A percentile compares a stretch with the other conserved stretches of the same genome.
These are phyloP conservation scores for Leucoraja erinaceus DNA, from an alignment of 2,113 vertebrate genomes.

Conservation along the genomic window DNA sequence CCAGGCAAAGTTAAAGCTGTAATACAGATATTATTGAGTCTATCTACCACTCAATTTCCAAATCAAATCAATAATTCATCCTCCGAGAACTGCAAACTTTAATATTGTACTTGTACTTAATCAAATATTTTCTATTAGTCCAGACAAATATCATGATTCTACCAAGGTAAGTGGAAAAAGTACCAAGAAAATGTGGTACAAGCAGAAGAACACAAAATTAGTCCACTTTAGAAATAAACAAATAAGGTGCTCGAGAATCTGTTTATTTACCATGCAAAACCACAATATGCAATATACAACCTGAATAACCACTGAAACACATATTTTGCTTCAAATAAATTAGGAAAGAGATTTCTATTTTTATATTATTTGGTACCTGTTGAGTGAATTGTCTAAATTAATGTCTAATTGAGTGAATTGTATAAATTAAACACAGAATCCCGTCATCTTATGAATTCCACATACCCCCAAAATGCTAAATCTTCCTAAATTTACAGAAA, in stretches of 20 bases:
- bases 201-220: background rate
- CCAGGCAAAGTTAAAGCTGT: no score
- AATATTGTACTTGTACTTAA: no score
- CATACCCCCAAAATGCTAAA: no score
- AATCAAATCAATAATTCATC: no score
- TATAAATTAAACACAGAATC: background rate
- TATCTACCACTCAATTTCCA: no score
- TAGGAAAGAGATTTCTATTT: no score
- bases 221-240: background rate
- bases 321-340: background rate
- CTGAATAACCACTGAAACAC: background rate
- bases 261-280: background rate
- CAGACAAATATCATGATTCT: no score
- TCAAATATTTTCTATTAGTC: no score
- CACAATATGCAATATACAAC: no score
- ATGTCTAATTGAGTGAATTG: background rate
- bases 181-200: background rate
- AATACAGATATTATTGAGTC: no score
- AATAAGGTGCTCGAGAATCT: background rate
- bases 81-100: no score
- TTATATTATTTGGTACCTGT: background rate
- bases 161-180: background rate
- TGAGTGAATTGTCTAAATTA: background rate
- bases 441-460: background rate
- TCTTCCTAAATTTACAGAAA: no score